Percentiles rank a stretch among this genome's conserved stretches.
phyloP scores from a whole-genome alignment of 2,797 vertebrate genomes.

The Trachops cirrhosus region DNA sequence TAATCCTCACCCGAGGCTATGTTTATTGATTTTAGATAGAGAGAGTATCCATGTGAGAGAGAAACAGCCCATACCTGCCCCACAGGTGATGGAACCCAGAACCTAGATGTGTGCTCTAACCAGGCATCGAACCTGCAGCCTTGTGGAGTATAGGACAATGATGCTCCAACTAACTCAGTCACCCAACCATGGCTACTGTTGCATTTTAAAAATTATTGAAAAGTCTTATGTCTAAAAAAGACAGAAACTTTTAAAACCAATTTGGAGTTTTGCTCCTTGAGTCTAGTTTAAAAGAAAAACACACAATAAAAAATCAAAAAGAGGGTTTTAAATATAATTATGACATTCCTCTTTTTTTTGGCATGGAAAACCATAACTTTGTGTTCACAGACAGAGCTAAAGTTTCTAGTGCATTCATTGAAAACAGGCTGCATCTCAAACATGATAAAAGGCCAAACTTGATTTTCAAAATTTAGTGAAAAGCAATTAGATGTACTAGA shows the following conservation, averaged over 20 bases:
- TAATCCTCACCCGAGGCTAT: not conserved
- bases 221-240: not conserved
- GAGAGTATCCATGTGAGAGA: not conserved
- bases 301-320: not conserved
- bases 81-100: not conserved
- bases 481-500: not conserved
- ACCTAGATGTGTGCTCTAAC: not conserved
- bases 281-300: not conserved
- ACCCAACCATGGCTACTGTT: not conserved
- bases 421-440: not conserved
- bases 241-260: not conserved
- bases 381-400: not conserved
- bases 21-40: not conserved
- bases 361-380: not conserved
- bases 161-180: not conserved
- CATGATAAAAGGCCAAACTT: not conserved
- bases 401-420: not conserved
- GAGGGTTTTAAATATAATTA: not conserved
- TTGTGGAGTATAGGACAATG: not conserved
- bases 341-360: not conserved
- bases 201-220: not conserved
- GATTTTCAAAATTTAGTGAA: constrained; percentile 22
- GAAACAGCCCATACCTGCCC: not conserved
- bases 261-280: not conserved
- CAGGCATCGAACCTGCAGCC: not conserved